Evolutionary conservation across 2,113 vertebrate genomes (phyloP), one percentile per base, ranked within the genome.

Genomic region (Raja brachyura): DNA sequence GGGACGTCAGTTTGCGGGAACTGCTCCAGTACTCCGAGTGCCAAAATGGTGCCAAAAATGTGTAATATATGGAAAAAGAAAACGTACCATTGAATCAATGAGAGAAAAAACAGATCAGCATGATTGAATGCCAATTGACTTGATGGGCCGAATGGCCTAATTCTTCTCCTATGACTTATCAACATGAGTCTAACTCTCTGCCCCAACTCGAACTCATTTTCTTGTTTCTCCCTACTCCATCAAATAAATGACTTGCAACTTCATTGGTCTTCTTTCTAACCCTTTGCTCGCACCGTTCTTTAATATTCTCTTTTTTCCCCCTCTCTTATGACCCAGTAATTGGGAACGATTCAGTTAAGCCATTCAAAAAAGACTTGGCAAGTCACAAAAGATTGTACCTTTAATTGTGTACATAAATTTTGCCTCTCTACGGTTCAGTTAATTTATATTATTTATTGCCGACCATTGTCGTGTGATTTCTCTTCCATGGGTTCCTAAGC

Each of bases 361-460:
- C 81, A 85, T 54, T 83, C 20, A 9, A 56, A 83, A 83, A 56
- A 25, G 11, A 6, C 56, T n/a, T 61, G 81, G 56, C 81, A 61
- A 28, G 54, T 1, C 56, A 16, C 56, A 16, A 14, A 59, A 25
- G 10, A 61, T 14, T 1, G 10, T 86, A 86, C 25, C 7, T 61
- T 86, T 86, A 61, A 86, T n/a, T 56, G 4, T 86, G 81, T n/a
- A 61, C 59, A 31, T 61, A 86, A 86, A 86, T 61, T 59, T 56
- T 7, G 48, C 18, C 14, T 59, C 48, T 56, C 48, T 56, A 83
- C 25, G 48, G 22, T 83, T 25, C 25, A 86, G 10, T 86, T 86
- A n/a, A 86, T 86, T 86, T 61, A 5, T n/a, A n/a, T 85, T n/a
- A 86, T 61, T 86, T 86, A 86, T 86, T 59, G 81, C 81, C 25